Evolutionary conservation across 1,140 invertebrate genomes (phyloP), one percentile per base, ranked within the genome.

Genomic region (Leptinotarsa lineolata): DNA sequence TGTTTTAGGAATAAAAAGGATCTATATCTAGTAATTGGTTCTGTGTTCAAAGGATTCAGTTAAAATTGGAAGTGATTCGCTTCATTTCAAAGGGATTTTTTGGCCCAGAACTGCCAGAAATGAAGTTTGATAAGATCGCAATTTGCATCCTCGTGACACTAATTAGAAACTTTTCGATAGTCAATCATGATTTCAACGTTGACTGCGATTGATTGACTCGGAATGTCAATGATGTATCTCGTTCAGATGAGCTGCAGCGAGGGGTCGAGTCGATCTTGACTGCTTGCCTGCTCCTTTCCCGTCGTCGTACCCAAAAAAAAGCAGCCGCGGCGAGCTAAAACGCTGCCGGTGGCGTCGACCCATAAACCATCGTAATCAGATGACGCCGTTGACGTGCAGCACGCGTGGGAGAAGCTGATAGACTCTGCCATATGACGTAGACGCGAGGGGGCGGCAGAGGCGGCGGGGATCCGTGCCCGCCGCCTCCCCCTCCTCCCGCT

Each of bases 371-470:
- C 30, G 22, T 66, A 66, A 66, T 66, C 64, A 66, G 39, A 66
- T 66, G 64, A 66, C 64, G 64, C 64, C 39, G 64, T 66, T 46
- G 64, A 66, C 64, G 39, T 66, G 64, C 64, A 39, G 64, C 64
- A 66, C 64, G 64, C 64, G 64, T 66, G 64, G 64, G 64, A 66
- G 64, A 66, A 66, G 64, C 64, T 66, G 64, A 66, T 66, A 66
- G 64, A 39, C 64, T 24, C 39, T 24, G 39, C 64, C 64, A 66
- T 66, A 66, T 66, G 64, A 66, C 64, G 64, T 66, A 18, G n/a
- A 11, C 15, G 18, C 61, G 18, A 18, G 20, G 61, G 61, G n/a
- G 8, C 5, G 64, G n/a, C 5, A 8, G 20, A 21, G 61, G 8
- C 22, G 15, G 30, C 21, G 21, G 21, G 30, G 22, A 13, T 22